A percentile compares a stretch with the other conserved stretches of the same genome.
These are phyloP conservation scores for Meloe dianella DNA, from an alignment of 2,888 invertebrate genomes.

Conservation along the genomic window DNA sequence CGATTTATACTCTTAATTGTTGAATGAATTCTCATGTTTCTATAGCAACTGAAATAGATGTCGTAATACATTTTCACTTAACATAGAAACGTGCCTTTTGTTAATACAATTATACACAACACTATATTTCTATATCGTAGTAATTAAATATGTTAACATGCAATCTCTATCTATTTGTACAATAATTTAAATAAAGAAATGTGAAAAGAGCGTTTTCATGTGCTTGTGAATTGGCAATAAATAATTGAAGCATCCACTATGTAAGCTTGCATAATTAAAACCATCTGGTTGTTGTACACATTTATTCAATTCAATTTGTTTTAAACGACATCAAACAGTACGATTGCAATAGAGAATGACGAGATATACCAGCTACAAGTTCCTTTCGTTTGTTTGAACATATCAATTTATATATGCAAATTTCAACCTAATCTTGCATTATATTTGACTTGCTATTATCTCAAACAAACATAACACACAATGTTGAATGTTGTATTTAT, in stretches of 20 bases:
- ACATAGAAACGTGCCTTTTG: background rate
- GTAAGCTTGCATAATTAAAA: constrained; percentile 47
- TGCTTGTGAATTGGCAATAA: constrained; percentile 40
- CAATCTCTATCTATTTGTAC: background rate
- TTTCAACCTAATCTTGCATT: background rate
- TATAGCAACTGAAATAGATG: background rate
- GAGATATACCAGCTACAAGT: background rate
- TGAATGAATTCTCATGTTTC: background rate
- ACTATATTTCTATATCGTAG: background rate
- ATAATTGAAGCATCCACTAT: constrained; percentile 43
- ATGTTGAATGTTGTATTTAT: background rate
- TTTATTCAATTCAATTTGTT: background rate
- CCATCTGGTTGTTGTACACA: constrained; percentile 3
- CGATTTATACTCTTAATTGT: background rate
- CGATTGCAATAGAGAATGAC: background rate
- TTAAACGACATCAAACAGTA: background rate
- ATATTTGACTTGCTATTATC: background rate
- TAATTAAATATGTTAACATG: background rate
- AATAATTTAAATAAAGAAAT: background rate
- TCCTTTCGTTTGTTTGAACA: background rate
- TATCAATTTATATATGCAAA: background rate
- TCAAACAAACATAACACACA: background rate
- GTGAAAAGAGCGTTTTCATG: background rate
- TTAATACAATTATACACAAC: background rate
- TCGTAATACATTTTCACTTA: background rate